Base-by-base conservation (phyloP, 2,888 invertebrate species). In the Drosophila atripex region DNA sequence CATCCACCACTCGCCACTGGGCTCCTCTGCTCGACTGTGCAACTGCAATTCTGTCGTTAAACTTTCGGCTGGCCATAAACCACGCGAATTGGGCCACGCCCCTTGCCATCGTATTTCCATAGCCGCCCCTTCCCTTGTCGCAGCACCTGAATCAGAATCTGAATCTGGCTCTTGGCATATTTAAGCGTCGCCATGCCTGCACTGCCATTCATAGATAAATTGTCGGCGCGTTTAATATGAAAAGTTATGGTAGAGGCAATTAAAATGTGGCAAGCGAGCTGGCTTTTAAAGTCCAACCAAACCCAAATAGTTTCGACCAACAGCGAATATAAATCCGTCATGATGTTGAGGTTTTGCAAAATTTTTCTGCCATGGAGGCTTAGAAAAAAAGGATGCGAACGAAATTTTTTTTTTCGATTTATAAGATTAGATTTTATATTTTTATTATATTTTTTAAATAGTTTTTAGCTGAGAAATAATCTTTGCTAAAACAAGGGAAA, bases 151-250 rank as follows among this genome's bases (percentile, higher is more conserved):
- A 56, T 50, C 47, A 28, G 65, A 47, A 43, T 52, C 66, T 28
- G 78, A 63, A 65, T 60, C 73, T 65, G 83, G 68, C 63, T 82
- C 68, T 77, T 83, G 71, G 47, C 49, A 86, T 77, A 80, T 86
- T 86, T 86, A 84, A 80, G 73, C 86, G 77, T 75, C 75, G 80
- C 78, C 84, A 76, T 59, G 77, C 61, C 61, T 66, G 72, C 51
- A 39, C 76, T 84, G 84, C 75, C 78, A 73, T 68, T 73, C 75
- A 77, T 75, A 86, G 80, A 86, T 84, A 84, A 86, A 84, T 84
- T 83, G 77, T 72, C 64, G 64, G 35, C 60, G 68, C 57, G 69
- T 73, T 83, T 86, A 80, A 84, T 82, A 79, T 82, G 82, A 85
- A 79, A 82, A 85, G 71, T 76, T 82, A 79, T 82, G 66, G 73